Evolutionary conservation across 2,888 invertebrate species (phyloP).

Genomic region (Ischnura elegans): DNA sequence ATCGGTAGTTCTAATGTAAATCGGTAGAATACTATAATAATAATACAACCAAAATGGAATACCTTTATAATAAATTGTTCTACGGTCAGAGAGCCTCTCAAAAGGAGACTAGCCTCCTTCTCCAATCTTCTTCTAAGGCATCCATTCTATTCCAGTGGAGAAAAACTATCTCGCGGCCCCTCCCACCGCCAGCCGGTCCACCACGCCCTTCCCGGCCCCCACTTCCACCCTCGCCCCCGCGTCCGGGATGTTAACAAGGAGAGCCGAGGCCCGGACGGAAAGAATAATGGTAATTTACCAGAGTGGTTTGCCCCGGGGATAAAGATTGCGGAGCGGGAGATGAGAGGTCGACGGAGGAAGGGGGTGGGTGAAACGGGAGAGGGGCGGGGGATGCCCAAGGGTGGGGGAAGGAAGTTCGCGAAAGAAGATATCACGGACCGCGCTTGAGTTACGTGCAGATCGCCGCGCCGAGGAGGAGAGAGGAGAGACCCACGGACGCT

Average conservation of each 20-base stretch:
- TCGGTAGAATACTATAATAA: too few relatives aligned
- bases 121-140: not conserved
- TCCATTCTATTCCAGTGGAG: not conserved
- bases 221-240: not conserved
- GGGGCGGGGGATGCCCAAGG: not conserved
- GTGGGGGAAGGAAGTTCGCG: not conserved
- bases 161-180: not conserved
- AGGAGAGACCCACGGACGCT: too few relatives aligned
- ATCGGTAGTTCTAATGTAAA: too few relatives aligned
- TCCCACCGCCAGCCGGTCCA: not conserved
- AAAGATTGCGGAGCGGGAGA: slow-evolving; percentile 21
- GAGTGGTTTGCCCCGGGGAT: slow-evolving; percentile 59
- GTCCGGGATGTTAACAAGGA: slow-evolving; percentile 42
- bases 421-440: not conserved
- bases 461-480: not conserved
- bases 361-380: not conserved
- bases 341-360: not conserved
- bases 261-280: slow-evolving; percentile 50
- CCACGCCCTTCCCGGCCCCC: not conserved
- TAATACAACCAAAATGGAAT: too few relatives aligned
- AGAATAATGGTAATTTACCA: slow-evolving; percentile 62
- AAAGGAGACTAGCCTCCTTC: too few relatives aligned
- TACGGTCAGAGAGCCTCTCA: not conserved
- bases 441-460: not conserved
- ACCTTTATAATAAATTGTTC: too few relatives aligned